These are phyloP conservation scores for Parapsyche elsis DNA, from an alignment of 1,140 invertebrate species.

Conservation along the genomic window DNA sequence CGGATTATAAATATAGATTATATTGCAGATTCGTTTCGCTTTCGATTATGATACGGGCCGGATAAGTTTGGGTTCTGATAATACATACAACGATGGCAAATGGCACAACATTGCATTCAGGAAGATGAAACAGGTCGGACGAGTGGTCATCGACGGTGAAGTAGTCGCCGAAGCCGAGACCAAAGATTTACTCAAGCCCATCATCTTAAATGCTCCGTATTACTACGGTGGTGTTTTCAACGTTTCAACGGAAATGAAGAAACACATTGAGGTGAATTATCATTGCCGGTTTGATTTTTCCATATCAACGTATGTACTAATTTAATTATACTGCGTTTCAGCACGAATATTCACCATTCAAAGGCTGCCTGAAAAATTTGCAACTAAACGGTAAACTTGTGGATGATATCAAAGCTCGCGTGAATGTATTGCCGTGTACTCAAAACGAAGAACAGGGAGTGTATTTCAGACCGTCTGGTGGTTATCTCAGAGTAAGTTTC, in stretches of 20 bases:
- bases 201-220: slow-evolving; percentile 77
- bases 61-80: slow-evolving; percentile 68
- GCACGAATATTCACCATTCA: slow-evolving; percentile 72
- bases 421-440: slow-evolving; percentile 82
- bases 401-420: slow-evolving; percentile 68
- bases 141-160: slow-evolving; percentile 77
- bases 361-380: slow-evolving; percentile 89
- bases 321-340: slow-evolving; percentile 57
- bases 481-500: slow-evolving; percentile 62
- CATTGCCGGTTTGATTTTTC: background rate
- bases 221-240: slow-evolving; percentile 79
- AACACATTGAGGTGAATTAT: slow-evolving; percentile 58
- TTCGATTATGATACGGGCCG: slow-evolving; percentile 81
- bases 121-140: slow-evolving; percentile 69
- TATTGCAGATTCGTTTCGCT: slow-evolving; percentile 72
- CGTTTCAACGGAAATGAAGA: slow-evolving; percentile 55
- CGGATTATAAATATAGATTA: too few relatives aligned
- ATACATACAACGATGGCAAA: slow-evolving; percentile 80
- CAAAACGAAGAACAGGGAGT: slow-evolving; percentile 83
- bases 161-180: slow-evolving; percentile 69
- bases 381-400: slow-evolving; percentile 76
- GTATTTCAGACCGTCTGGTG: slow-evolving; percentile 79
- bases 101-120: slow-evolving; percentile 86
- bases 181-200: slow-evolving; percentile 66
- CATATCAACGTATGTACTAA: background rate